These are phyloP conservation scores for Portunus trituberculatus DNA, from an alignment of 1,140 invertebrate genomes.

Conservation along the genomic window DNA sequence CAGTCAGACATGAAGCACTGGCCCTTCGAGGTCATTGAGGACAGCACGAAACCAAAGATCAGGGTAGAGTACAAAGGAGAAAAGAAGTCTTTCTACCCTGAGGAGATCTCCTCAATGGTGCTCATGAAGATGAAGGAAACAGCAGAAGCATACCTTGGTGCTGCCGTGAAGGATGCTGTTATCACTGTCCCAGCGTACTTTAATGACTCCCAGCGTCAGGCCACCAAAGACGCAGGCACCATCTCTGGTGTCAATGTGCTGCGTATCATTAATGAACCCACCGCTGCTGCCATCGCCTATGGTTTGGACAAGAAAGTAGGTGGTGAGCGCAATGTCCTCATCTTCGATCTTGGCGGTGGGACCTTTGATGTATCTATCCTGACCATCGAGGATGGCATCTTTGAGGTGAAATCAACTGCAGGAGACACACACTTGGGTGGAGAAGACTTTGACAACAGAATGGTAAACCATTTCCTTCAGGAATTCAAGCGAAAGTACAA, in stretches of 20 bases:
- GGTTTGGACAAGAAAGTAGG: slow-evolving; percentile 48
- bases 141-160: slow-evolving; percentile 42
- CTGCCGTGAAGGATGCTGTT: slow-evolving; percentile 39
- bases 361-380: slow-evolving; percentile 55
- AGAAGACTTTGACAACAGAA: slow-evolving; percentile 45
- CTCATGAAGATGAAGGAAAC: slow-evolving; percentile 54
- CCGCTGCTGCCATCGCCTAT: slow-evolving; percentile 52
- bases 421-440: slow-evolving; percentile 52
- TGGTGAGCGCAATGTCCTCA: slow-evolving; percentile 48
- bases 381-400: slow-evolving; percentile 53
- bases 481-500: slow-evolving; percentile 54
- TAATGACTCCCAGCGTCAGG: slow-evolving; percentile 51
- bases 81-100: slow-evolving; percentile 27
- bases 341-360: slow-evolving; percentile 54
- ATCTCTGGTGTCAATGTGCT: slow-evolving; percentile 48
- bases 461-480: slow-evolving; percentile 47
- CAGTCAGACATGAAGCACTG: slow-evolving; percentile 48
- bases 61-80: slow-evolving; percentile 45
- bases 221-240: slow-evolving; percentile 44
- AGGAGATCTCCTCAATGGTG: slow-evolving; percentile 47
- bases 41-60: slow-evolving; percentile 41
- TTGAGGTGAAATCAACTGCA: slow-evolving; percentile 46
- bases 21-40: slow-evolving; percentile 23
- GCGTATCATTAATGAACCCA: slow-evolving; percentile 61
- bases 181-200: slow-evolving; percentile 39